Evolutionary conservation across 2,797 vertebrate genomes (phyloP).

Genomic region (Garrulus glandarius): DNA sequence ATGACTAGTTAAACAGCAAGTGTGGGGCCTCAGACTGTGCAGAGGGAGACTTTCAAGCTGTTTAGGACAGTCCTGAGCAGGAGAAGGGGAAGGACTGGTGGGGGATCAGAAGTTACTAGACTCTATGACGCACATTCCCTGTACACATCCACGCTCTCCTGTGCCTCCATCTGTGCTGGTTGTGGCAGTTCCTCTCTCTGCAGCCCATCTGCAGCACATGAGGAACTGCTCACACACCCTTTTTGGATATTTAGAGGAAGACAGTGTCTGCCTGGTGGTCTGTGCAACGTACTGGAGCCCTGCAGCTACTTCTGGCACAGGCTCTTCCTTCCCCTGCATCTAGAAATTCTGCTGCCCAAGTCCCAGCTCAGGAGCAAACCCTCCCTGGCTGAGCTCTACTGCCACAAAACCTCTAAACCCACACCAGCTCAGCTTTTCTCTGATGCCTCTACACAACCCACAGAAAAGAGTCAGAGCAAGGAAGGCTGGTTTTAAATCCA

Average conservation of each 20-base stretch:
- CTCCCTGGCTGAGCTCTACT: not conserved
- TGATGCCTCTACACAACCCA: not conserved
- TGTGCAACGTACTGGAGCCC: not conserved
- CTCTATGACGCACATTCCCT: not conserved
- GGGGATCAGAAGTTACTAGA: not conserved
- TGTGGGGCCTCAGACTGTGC: not conserved
- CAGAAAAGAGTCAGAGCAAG: not conserved
- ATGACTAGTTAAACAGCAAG: not conserved
- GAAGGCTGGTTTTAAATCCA: not conserved
- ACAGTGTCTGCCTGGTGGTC: not conserved
- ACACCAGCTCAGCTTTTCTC: not conserved
- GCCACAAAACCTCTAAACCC: not conserved
- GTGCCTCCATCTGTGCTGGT: rapidly evolving
- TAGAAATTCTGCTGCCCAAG: not conserved
- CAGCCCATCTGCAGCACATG: not conserved
- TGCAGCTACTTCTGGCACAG: not conserved
- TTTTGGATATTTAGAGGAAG: not conserved
- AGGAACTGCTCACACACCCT: not conserved
- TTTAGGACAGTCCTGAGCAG: not conserved
- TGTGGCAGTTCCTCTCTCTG: not conserved
- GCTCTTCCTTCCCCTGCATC: not conserved
- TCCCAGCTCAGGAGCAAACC: not conserved
- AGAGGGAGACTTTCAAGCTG: not conserved
- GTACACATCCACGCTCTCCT: not conserved
- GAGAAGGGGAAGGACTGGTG: not conserved